Base-by-base conservation (phyloP, 2,113 vertebrate genomes). In the Oryzias curvinotus region DNA sequence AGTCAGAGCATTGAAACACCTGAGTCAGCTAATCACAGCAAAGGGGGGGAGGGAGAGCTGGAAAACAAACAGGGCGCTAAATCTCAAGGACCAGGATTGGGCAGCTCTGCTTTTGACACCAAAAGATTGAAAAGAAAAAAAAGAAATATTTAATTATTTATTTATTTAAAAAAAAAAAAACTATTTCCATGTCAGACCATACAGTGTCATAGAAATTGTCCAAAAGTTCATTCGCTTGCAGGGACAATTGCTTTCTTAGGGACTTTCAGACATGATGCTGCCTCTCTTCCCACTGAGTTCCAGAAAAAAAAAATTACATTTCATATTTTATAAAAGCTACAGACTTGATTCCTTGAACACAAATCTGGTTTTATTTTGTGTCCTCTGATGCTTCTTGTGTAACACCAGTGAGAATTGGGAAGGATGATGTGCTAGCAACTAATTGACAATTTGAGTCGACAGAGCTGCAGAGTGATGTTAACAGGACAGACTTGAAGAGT, bases 371-470 rank as follows among this genome's bases (percentile, higher is more conserved):
- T 18, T 12, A 49, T 41, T 18, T 21, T 8, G 45, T 15, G 28
- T 47, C 46, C 18, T 57, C 12, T 6, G 52, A 68, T 52, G 13
- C 51, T 26, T 41, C 30, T 16, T 55, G 13, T 58, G 16, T 51
- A 62, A 67, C 45, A 28, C 41, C n/a, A 14, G 19, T 25, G 62
- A 57, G 61, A 62, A 43, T 61, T 71, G 62, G 59, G 48, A 48
- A 61, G 46, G 62, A 41, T 43, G 18, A 1, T 7, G n/a, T 7
- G 3, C 5, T n/a, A 56, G 44, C 17, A 60, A n/a, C 16, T 51
- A n/a, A n/a, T n/a, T 48, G 28, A 48, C 28, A 21, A 57, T 47
- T 67, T 57, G 14, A 21, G 13, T 18, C 65, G 23, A 42, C 7
- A 1, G 17, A 43, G 2, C 59, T 1, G 4, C 15, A 65, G 46